These are phyloP conservation scores for Gyrodactylus bullatarudis DNA, from an alignment of 1,140 invertebrate genomes.

Conservation along the genomic window DNA sequence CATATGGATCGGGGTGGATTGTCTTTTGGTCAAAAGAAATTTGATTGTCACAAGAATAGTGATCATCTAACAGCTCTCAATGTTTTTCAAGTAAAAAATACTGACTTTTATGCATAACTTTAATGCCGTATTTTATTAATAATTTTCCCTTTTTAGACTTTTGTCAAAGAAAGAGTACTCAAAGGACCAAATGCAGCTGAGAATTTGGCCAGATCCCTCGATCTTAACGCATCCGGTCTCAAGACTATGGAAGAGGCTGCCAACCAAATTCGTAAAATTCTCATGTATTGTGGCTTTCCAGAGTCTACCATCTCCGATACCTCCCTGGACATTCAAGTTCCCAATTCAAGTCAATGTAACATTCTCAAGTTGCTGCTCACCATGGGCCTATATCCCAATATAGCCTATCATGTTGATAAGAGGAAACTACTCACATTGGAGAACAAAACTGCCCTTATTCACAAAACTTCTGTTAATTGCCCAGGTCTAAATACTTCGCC, in stretches of 20 bases:
- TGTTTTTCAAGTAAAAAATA: slow-evolving; percentile 31
- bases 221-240: background rate
- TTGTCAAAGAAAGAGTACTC: background rate
- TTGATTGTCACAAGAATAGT: slow-evolving; percentile 48
- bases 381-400: slow-evolving; percentile 73
- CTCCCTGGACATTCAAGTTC: slow-evolving; percentile 38
- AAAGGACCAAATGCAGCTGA: slow-evolving; percentile 31
- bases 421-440: slow-evolving; percentile 74
- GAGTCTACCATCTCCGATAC: slow-evolving; percentile 48
- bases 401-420: slow-evolving; percentile 72
- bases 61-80: slow-evolving; percentile 78
- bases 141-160: background rate
- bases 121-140: background rate
- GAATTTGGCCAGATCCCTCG: background rate
- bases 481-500: slow-evolving; percentile 32
- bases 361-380: slow-evolving; percentile 34
- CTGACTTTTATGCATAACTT: background rate
- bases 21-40: slow-evolving; percentile 18
- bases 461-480: slow-evolving; percentile 85
- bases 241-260: background rate
- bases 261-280: slow-evolving; percentile 44
- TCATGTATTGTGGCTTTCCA: slow-evolving; percentile 49
- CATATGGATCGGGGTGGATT: slow-evolving; percentile 14
- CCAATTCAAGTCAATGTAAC: slow-evolving; percentile 7
- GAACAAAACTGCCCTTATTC: slow-evolving; percentile 58